A percentile compares a stretch with the other conserved stretches of the same genome.
phyloP scores from a whole-genome alignment of 2,888 invertebrate species.

The Argyresthia albistria region DNA sequence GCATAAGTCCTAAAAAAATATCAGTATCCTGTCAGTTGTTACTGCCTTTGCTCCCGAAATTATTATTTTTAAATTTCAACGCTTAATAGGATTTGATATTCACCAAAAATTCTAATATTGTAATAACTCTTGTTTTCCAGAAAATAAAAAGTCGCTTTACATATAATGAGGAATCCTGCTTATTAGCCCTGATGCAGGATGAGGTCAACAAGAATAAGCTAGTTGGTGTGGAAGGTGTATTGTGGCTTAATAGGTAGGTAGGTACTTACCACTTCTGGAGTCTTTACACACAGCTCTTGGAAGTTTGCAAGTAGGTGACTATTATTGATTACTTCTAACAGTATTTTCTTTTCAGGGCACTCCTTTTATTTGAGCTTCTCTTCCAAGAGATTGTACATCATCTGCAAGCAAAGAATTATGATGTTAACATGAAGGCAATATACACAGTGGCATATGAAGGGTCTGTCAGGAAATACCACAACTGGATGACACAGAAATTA shows the following conservation, averaged over 20 bases:
- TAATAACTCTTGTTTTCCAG: conserved; percentile 38
- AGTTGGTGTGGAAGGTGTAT: conserved; percentile 74
- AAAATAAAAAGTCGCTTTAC: conserved; percentile 74
- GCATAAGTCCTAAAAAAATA: too few species aligned
- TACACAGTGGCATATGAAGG: conserved; percentile 78
- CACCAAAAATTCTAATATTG: background rate
- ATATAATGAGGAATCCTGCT: conserved; percentile 66
- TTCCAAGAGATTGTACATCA: conserved; percentile 70
- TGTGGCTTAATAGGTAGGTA: conserved; percentile 88
- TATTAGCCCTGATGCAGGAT: conserved; percentile 78
- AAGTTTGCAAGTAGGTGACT: background rate
- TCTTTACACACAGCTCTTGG: too few species aligned
- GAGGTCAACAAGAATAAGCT: conserved; percentile 69
- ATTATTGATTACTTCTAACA: background rate
- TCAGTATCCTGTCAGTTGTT: too few species aligned
- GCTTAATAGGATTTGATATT: too few species aligned
- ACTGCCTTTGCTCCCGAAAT: too few species aligned
- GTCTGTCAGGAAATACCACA: conserved; percentile 81
- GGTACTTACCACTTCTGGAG: background rate
- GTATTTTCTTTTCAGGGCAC: conserved; percentile 55
- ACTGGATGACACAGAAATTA: conserved; percentile 82
- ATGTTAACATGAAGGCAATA: conserved; percentile 74
- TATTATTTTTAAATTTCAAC: too few species aligned
- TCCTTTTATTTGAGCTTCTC: conserved; percentile 74
- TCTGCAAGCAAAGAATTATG: conserved; percentile 42